Base-by-base conservation (phyloP, 2,113 vertebrate species). In the Rutilus rutilus region DNA sequence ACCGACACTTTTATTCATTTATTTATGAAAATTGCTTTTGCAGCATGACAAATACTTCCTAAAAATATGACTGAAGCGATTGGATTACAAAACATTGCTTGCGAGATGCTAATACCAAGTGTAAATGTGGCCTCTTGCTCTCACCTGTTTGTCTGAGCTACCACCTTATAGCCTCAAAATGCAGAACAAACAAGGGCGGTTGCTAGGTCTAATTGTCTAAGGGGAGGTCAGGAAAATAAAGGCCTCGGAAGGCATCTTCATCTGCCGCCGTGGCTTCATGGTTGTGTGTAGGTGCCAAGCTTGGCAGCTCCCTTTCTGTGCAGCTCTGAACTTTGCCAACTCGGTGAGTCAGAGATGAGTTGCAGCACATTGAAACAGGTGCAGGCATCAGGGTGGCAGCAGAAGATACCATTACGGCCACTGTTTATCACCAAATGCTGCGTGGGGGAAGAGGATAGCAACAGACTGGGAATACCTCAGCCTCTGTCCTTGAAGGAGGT, bases 291-390 rank as follows among this genome's bases (percentile, higher is more conserved):
- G 80, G 64, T 77, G 80, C 45, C 54, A 85, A n/a, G 36, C 83
- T 50, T 69, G 47, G 33, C 33, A 77, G 79, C 52, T 73, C 27
- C 7, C 19, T 47, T 65, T 76, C 9, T 2, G 33, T 42, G 73
- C 36, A 47, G 64, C 87, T 57, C 19, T 85, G 73, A 78, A 39
- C 83, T 88, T 45, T 64, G 52, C 73, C 73, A 64, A 36, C 17
- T 33, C 50, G 36, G n/a, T 86, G 80, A 86, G 87, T 86, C 85
- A 86, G 84, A 79, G 33, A 88, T 78, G 74, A 88, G 87, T 50
- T 65, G 77, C 77, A 33, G 76, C 52, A 39, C 15, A 64, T 6
- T 19, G 9, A 83, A 65, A 47, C 52, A 39, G 78, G 39, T 82
- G 74, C 39, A 69, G 50, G 10, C 64, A 62, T 59, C 23, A 17